These are phyloP conservation scores for Lacanobia oleracea DNA, from an alignment of 2,888 invertebrate species.

Conservation along the genomic window DNA sequence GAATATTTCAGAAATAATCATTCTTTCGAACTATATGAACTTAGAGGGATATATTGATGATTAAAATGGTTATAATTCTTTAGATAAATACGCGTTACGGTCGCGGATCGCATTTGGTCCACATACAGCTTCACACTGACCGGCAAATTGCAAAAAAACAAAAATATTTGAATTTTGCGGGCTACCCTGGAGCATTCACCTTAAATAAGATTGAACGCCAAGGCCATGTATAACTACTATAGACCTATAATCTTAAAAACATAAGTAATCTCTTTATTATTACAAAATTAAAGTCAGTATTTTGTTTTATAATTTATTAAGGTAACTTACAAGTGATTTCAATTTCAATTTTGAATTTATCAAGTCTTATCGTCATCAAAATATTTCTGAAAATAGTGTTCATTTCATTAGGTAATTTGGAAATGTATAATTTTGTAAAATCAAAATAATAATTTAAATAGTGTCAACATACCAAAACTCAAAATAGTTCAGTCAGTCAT, in stretches of 20 bases:
- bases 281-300: slow-evolving; percentile 50
- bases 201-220: background rate
- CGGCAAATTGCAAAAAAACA: no score
- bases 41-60: no score
- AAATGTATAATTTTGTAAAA: slow-evolving; percentile 25
- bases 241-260: slow-evolving; percentile 14
- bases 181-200: no score
- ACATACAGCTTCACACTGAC: no score
- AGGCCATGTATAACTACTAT: background rate
- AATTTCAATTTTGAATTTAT: slow-evolving; percentile 15
- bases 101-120: no score
- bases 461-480: slow-evolving; percentile 26
- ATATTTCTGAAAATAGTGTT: slow-evolving; percentile 14
- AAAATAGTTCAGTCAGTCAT: slow-evolving; percentile 49
- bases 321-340: slow-evolving; percentile 39
- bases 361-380: slow-evolving; percentile 17
- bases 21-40: no score
- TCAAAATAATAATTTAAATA: background rate
- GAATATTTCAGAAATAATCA: no score
- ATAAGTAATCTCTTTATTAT: slow-evolving; percentile 31
- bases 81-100: no score
- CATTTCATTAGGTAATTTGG: slow-evolving; percentile 18
- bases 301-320: slow-evolving; percentile 51
- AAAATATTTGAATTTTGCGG: no score
- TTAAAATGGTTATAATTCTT: no score